Conservation (phyloP, 2,888 invertebrate species). For the Quadroppia sp. region DNA sequence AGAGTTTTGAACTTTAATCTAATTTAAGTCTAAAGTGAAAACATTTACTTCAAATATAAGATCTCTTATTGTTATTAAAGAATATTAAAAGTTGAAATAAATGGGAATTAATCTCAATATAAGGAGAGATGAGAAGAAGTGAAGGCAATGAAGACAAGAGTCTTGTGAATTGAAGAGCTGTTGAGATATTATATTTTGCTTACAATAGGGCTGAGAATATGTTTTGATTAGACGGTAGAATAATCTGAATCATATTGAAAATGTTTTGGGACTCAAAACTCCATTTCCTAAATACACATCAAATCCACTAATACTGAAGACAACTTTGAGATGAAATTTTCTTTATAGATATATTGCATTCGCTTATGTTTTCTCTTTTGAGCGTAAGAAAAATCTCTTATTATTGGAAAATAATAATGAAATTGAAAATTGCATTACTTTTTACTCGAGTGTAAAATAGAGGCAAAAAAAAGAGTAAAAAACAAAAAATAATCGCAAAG, state of each 20-base stretch:
- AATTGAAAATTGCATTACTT: not conserved
- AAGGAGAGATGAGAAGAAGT: not conserved
- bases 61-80: too few species aligned
- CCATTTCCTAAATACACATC: conserved; percentile 2
- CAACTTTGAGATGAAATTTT: too few species aligned
- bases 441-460: not conserved
- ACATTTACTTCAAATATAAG: too few species aligned
- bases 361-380: not conserved
- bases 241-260: too few species aligned
- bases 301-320: not conserved
- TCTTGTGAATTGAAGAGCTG: not conserved
- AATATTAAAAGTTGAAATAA: not conserved
- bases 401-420: not conserved
- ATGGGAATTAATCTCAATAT: not conserved
- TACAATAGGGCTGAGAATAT: too few species aligned
- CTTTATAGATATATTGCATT: not conserved
- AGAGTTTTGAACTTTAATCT: too few species aligned
- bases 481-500: too few species aligned
- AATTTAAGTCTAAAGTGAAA: too few species aligned
- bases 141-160: not conserved
- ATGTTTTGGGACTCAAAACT: not conserved
- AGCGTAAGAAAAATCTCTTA: not conserved
- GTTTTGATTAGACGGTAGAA: too few species aligned
- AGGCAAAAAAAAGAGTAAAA: not conserved
- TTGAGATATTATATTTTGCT: too few species aligned